Percentiles rank a stretch among this genome's conserved stretches.
Evolutionary conservation across 2,888 invertebrate species (phyloP).

Genomic region (Clistopyga incitator): DNA sequence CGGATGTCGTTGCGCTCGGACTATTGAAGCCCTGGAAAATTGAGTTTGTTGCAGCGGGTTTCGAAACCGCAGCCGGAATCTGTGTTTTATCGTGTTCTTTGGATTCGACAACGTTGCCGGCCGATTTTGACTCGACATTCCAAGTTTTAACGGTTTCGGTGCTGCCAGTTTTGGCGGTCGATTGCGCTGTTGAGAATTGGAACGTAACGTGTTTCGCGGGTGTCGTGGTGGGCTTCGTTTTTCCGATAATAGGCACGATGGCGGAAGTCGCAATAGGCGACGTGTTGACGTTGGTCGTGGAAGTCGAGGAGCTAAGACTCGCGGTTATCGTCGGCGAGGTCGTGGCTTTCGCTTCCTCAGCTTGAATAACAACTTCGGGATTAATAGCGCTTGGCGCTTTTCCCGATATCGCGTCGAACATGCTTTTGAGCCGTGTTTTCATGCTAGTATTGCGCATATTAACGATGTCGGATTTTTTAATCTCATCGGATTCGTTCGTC

Average conservation of each 20-base stretch:
- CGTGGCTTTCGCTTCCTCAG: constrained; percentile 75
- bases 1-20: constrained; percentile 4
- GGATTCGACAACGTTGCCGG: neutral
- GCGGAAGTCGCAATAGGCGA: constrained; percentile 80
- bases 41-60: constrained; percentile 19
- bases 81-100: constrained; percentile 28
- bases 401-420: constrained; percentile 83
- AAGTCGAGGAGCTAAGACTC: constrained; percentile 77
- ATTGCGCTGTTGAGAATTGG: constrained; percentile 69
- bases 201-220: constrained; percentile 78
- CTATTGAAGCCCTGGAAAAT: constrained; percentile 6
- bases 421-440: constrained; percentile 80
- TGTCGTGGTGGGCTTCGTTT: constrained; percentile 66
- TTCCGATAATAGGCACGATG: constrained; percentile 75
- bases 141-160: constrained; percentile 7
- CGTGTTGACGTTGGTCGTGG: constrained; percentile 79
- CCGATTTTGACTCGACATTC: constrained; percentile 11
- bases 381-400: constrained; percentile 80
- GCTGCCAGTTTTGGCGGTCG: constrained; percentile 1
- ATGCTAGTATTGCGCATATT: constrained; percentile 82
- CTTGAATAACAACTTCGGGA: constrained; percentile 82
- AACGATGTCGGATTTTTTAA: constrained; percentile 81
- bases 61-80: constrained; percentile 2
- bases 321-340: constrained; percentile 66
- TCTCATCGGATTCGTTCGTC: constrained; percentile 79